Percentiles rank a stretch among this genome's conserved stretches.
phyloP scores from a whole-genome alignment of 2,797 vertebrate genomes.

The Clarias fuscus region DNA sequence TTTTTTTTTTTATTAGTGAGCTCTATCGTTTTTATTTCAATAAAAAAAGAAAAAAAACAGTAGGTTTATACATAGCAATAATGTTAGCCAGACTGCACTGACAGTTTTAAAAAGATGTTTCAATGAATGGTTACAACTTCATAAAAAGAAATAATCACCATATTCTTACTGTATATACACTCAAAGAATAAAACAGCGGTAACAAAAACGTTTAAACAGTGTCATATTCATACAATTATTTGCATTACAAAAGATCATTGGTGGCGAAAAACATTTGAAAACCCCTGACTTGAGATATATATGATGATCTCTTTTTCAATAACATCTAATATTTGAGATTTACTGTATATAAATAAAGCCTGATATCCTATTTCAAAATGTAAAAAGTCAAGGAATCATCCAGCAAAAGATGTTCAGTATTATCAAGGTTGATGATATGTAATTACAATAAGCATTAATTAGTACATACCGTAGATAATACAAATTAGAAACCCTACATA shows the following conservation, averaged over 20 bases:
- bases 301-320: background rate
- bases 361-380: background rate
- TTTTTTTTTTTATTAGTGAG: too few relatives aligned
- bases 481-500: background rate
- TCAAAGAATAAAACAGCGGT: background rate
- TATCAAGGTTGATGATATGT: background rate
- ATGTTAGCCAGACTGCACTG: background rate
- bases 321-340: background rate
- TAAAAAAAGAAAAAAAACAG: background rate
- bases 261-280: background rate
- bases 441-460: background rate
- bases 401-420: background rate
- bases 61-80: background rate
- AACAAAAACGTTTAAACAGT: background rate
- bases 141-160: background rate
- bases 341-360: background rate
- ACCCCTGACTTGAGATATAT: background rate
- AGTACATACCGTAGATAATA: background rate
- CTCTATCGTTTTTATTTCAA: too few relatives aligned
- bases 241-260: background rate
- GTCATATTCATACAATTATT: background rate
- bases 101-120: background rate
- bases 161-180: background rate
- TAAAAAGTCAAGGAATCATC: background rate
- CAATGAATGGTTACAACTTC: background rate